phyloP scores from a whole-genome alignment of 2,797 vertebrate genomes.

The Poecilia wingei region DNA sequence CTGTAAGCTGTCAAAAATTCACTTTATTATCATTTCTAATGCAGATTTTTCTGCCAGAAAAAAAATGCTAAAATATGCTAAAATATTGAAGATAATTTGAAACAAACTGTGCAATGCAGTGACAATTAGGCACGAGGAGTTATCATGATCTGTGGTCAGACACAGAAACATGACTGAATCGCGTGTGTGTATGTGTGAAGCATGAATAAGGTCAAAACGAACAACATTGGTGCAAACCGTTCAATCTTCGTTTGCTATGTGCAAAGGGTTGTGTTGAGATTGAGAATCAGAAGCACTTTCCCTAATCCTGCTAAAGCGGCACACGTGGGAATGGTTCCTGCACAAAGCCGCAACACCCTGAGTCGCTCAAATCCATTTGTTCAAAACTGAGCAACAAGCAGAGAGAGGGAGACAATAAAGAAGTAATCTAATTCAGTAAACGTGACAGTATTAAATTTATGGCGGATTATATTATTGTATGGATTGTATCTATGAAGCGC shows the following conservation, averaged over 20 bases:
- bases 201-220: neutral
- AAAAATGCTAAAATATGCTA: too few species aligned
- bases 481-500: slow-evolving; percentile 41
- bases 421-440: slow-evolving; percentile 65
- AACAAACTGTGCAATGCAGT: slow-evolving; percentile 4
- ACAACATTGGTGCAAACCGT: neutral
- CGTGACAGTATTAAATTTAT: slow-evolving; percentile 59
- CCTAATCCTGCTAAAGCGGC: slow-evolving; percentile 74
- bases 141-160: neutral
- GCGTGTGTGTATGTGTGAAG: neutral
- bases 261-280: slow-evolving; percentile 51
- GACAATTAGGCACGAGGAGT: neutral
- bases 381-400: slow-evolving; percentile 63
- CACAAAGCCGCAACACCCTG: slow-evolving; percentile 78
- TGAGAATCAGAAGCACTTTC: slow-evolving; percentile 64
- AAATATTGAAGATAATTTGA: slow-evolving; percentile 31
- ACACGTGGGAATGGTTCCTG: slow-evolving; percentile 74
- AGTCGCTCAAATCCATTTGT: slow-evolving; percentile 78
- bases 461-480: slow-evolving; percentile 57
- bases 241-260: slow-evolving; percentile 1
- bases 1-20: slow-evolving; percentile 23
- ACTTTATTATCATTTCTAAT: neutral
- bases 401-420: slow-evolving; percentile 50
- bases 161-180: neutral
- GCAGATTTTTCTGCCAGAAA: neutral